phyloP scores from a whole-genome alignment of 2,888 invertebrate species.

The Cheilosia variabilis region DNA sequence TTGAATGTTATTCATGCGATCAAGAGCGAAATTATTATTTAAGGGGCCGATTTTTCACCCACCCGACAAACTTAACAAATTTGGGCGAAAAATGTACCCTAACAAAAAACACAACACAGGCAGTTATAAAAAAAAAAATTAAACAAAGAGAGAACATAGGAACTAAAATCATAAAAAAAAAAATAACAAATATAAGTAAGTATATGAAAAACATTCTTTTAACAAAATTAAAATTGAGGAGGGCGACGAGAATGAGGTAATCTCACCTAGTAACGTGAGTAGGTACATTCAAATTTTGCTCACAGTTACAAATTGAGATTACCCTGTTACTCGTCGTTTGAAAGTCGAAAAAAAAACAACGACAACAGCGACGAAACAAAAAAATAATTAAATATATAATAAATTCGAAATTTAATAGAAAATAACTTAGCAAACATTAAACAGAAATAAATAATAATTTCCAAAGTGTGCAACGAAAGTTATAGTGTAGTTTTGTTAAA shows the following conservation, averaged over 20 bases:
- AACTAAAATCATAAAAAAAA: slow-evolving; percentile 67
- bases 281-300: slow-evolving; percentile 85
- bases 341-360: slow-evolving; percentile 50
- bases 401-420: slow-evolving; percentile 73
- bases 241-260: slow-evolving; percentile 80
- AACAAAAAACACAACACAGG: slow-evolving; percentile 5
- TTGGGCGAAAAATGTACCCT: not conserved
- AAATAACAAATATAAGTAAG: slow-evolving; percentile 77
- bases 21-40: slow-evolving; percentile 9
- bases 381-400: slow-evolving; percentile 79
- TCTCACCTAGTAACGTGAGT: slow-evolving; percentile 84
- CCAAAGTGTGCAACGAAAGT: slow-evolving; percentile 21
- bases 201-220: slow-evolving; percentile 76
- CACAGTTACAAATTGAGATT: slow-evolving; percentile 99
- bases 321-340: slow-evolving; percentile 86
- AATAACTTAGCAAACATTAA: slow-evolving; percentile 34
- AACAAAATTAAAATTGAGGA: slow-evolving; percentile 77
- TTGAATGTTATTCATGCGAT: slow-evolving; percentile 37
- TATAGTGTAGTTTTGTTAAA: slow-evolving; percentile 12
- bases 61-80: not conserved
- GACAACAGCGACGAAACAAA: slow-evolving; percentile 43
- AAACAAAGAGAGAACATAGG: slow-evolving; percentile 51
- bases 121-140: slow-evolving; percentile 18
- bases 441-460: slow-evolving; percentile 24
- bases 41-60: not conserved